Evolutionary conservation across 1,140 invertebrate species (phyloP).

Genomic region (Drosophila sproati): DNA sequence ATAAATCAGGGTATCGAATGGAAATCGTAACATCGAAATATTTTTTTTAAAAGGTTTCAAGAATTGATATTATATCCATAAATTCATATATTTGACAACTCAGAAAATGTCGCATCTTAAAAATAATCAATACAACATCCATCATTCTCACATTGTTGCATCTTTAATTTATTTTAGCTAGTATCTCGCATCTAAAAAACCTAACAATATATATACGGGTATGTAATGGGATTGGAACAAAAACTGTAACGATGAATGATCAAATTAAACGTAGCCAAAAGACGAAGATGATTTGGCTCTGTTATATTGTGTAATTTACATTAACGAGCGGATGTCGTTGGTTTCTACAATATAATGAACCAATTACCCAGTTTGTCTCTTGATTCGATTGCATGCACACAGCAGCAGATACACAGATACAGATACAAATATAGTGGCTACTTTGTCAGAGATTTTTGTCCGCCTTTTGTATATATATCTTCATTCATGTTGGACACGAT

Average conservation of each 20-base stretch:
- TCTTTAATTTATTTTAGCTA: too few species aligned
- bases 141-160: too few species aligned
- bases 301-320: constrained; percentile 80
- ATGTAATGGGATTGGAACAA: background rate
- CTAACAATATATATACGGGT: background rate
- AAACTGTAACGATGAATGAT: background rate
- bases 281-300: constrained; percentile 35
- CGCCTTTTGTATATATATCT: background rate
- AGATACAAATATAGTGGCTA: constrained; percentile 6
- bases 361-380: constrained; percentile 82
- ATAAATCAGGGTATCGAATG: too few species aligned
- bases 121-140: too few species aligned
- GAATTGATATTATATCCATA: too few species aligned
- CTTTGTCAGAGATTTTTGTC: background rate
- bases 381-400: constrained; percentile 74
- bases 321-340: constrained; percentile 80
- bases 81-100: too few species aligned
- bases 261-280: constrained; percentile 8
- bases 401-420: constrained; percentile 22
- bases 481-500: constrained; percentile 37
- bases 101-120: too few species aligned
- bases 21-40: too few species aligned
- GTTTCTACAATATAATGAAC: constrained; percentile 79
- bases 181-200: too few species aligned
- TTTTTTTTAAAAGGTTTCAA: too few species aligned